Evolutionary conservation across 2,113 vertebrate species (phyloP).

Genomic region (Eublepharis macularius): DNA sequence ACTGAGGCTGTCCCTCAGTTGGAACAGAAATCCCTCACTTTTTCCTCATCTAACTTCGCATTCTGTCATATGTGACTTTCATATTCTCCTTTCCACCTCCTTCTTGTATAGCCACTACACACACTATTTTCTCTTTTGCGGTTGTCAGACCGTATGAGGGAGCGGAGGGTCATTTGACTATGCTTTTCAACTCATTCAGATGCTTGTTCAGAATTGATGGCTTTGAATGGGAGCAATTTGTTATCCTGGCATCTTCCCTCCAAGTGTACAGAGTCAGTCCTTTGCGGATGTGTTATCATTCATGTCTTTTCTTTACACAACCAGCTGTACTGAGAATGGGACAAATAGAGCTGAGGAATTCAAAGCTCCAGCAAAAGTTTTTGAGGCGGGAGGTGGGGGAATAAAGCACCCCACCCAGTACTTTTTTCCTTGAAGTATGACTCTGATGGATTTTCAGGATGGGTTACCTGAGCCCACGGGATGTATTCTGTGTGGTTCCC

Average conservation of each 20-base stretch:
- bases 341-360: slow-evolving; percentile 52
- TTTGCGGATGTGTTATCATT: slow-evolving; percentile 65
- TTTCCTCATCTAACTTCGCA: slow-evolving; percentile 32
- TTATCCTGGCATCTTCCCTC: slow-evolving; percentile 58
- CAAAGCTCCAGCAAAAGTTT: slow-evolving; percentile 56
- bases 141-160: slow-evolving; percentile 43
- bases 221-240: slow-evolving; percentile 67
- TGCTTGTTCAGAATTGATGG: slow-evolving; percentile 70
- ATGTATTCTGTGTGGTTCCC: neutral
- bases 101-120: neutral
- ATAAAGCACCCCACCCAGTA: no score
- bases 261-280: slow-evolving; percentile 41
- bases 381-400: no score
- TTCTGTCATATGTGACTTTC: neutral
- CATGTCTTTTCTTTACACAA: slow-evolving; percentile 49
- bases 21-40: neutral
- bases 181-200: slow-evolving; percentile 71
- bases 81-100: neutral
- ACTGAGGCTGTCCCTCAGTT: neutral
- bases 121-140: slow-evolving; percentile 53
- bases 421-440: neutral
- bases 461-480: neutral
- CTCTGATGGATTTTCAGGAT: neutral
- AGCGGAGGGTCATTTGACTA: slow-evolving; percentile 53
- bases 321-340: slow-evolving; percentile 36